These are phyloP conservation scores for Argyrosomus regius DNA, from an alignment of 2,797 vertebrate genomes.

Conservation along the genomic window DNA sequence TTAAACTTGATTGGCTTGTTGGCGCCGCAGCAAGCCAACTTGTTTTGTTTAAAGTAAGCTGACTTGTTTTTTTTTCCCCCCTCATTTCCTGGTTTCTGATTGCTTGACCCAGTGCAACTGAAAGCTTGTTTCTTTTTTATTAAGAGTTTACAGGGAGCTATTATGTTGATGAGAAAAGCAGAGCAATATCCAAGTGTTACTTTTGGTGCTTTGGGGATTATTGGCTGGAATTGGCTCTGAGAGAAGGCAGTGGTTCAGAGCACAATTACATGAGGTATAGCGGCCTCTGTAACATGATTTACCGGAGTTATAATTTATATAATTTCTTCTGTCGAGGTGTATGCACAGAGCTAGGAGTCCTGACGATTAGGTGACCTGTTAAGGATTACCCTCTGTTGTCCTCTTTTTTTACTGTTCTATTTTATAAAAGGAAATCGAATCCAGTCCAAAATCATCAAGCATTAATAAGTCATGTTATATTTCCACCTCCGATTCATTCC, in stretches of 20 bases:
- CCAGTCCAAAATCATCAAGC: neutral
- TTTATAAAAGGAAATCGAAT: conserved; percentile 5
- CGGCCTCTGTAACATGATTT: neutral
- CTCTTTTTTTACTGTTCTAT: neutral
- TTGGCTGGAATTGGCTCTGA: conserved; percentile 31
- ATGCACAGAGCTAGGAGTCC: conserved; percentile 2
- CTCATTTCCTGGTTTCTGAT: conserved; percentile 13
- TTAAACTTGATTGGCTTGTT: conserved; percentile 55
- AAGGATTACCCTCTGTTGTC: neutral
- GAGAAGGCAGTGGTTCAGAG: neutral
- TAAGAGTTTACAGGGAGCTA: conserved; percentile 30
- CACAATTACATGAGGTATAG: conserved; percentile 6
- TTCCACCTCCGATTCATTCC: neutral
- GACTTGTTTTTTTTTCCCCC: neutral
- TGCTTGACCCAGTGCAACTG: conserved; percentile 17
- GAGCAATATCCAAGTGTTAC: conserved; percentile 19
- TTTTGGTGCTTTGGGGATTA: conserved; percentile 1
- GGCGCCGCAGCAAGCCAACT: conserved; percentile 31
- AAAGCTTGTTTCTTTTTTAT: conserved; percentile 39
- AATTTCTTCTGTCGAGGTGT: conserved; percentile 9
- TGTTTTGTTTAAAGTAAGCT: conserved; percentile 46
- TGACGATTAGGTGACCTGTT: conserved; percentile 33
- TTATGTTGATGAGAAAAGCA: conserved; percentile 36
- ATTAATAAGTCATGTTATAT: neutral
- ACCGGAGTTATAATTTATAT: conserved; percentile 16